These are phyloP conservation scores for Mustela erminea DNA, from an alignment of 2,797 vertebrate genomes.

Conservation along the genomic window DNA sequence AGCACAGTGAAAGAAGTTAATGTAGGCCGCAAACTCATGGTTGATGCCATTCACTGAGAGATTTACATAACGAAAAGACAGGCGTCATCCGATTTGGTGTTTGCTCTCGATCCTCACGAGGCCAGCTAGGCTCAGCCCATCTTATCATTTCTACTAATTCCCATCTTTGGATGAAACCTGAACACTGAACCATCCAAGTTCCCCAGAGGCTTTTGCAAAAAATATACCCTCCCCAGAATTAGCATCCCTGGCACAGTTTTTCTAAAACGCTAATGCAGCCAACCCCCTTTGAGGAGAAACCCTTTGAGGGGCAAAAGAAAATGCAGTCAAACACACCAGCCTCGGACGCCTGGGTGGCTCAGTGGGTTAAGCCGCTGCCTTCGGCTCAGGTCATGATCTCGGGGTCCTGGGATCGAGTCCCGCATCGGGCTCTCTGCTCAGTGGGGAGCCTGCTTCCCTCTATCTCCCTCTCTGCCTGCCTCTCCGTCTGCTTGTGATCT, in stretches of 20 bases:
- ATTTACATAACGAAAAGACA: not conserved
- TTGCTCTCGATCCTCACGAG: accelerated
- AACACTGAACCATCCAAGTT: not conserved
- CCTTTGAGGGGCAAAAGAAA: not conserved
- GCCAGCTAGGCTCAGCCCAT: accelerated
- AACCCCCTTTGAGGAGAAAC: not conserved
- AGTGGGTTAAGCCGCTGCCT: too few relatives aligned
- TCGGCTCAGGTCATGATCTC: too few relatives aligned
- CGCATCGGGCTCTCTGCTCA: too few relatives aligned
- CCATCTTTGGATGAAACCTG: not conserved
- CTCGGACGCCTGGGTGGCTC: too few relatives aligned
- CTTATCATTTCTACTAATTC: not conserved
- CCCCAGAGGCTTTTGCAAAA: not conserved
- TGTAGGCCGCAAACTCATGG: not conserved
- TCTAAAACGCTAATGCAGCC: not conserved
- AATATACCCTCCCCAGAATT: not conserved
- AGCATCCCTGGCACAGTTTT: not conserved
- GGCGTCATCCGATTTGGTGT: accelerated
- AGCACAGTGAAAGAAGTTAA: conserved; percentile 68
- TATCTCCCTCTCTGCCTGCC: too few relatives aligned
- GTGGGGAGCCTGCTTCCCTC: too few relatives aligned
- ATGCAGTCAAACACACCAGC: not conserved
- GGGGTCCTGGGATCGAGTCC: too few relatives aligned
- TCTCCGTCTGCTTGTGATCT: too few relatives aligned
- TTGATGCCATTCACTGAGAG: not conserved